These are phyloP conservation scores for Chymomyza fuscimana DNA, from an alignment of 2,888 invertebrate genomes.

Conservation along the genomic window DNA sequence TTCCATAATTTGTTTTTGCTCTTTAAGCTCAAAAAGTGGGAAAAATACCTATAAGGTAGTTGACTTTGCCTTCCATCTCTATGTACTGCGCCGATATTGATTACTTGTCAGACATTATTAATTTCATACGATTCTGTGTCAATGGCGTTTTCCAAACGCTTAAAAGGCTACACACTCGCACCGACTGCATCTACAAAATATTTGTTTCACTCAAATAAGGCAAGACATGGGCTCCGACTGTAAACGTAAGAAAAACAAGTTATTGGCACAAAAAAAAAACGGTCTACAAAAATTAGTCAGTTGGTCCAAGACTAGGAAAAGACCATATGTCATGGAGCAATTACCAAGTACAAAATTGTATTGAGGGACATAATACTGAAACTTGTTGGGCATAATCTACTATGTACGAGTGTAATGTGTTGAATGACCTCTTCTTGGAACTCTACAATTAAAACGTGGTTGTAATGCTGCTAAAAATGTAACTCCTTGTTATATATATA, in stretches of 20 bases:
- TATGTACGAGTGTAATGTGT: background rate
- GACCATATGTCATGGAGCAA: constrained; percentile 1
- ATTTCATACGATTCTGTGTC: constrained; percentile 39
- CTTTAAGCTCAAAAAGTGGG: no score
- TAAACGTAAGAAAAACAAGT: background rate
- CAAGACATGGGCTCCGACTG: constrained; percentile 3
- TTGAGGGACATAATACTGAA: background rate
- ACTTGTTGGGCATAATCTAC: no score
- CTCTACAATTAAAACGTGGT: no score
- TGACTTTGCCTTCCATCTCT: no score
- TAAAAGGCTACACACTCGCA: background rate
- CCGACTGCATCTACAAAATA: background rate
- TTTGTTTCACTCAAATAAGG: constrained; percentile 12
- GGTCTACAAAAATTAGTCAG: constrained; percentile 20
- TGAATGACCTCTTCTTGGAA: no score
- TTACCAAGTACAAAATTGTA: constrained; percentile 2
- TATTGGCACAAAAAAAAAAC: constrained; percentile 13
- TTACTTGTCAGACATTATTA: background rate
- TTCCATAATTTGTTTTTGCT: no score
- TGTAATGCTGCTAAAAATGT: background rate
- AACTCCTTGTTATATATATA: background rate
- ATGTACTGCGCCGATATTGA: no score
- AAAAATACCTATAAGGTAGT: no score
- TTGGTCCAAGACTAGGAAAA: constrained; percentile 31
- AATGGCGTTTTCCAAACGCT: constrained; percentile 26